A percentile compares a stretch with the other conserved stretches of the same genome.
Evolutionary conservation across 2,888 invertebrate genomes (phyloP).

Genomic region (Drosophila kanekoi): DNA sequence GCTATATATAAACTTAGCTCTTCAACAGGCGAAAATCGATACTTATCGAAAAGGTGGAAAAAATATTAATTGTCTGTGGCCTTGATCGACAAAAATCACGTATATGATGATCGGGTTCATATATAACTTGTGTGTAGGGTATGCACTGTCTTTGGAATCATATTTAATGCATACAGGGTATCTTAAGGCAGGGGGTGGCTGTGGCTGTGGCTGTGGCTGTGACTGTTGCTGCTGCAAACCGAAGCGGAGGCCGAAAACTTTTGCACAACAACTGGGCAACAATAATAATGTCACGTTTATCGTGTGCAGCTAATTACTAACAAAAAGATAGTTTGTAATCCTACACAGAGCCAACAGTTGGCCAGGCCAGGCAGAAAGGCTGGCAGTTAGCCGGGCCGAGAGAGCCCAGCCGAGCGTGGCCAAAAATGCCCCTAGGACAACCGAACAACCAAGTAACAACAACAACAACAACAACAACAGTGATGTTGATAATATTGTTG

Average conservation of each 20-base stretch:
- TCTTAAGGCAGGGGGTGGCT: constrained; percentile 7
- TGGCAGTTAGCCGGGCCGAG: constrained; percentile 41
- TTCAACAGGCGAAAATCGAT: background rate
- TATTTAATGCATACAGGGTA: constrained; percentile 14
- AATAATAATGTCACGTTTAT: constrained; percentile 81
- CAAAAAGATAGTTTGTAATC: constrained; percentile 81
- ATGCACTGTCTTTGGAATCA: no score
- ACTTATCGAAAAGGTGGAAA: background rate
- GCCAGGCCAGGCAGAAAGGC: constrained; percentile 20
- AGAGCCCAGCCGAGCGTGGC: constrained; percentile 73
- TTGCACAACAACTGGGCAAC: constrained; percentile 72
- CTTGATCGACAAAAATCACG: no score
- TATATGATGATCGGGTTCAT: no score
- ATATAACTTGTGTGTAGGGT: no score
- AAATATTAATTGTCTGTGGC: no score
- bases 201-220: constrained; percentile 14
- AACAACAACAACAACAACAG: constrained; percentile 25
- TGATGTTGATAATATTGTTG: constrained; percentile 19
- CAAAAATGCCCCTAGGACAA: constrained; percentile 74
- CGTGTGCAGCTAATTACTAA: constrained; percentile 81
- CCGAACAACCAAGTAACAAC: constrained; percentile 40
- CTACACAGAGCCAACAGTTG: constrained; percentile 59
- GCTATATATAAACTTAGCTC: no score
- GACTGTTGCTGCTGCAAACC: constrained; percentile 21
- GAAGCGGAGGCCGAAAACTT: constrained; percentile 50